Conservation (phyloP, 2,797 vertebrate species). For the Platyrinchus mystaceus region DNA sequence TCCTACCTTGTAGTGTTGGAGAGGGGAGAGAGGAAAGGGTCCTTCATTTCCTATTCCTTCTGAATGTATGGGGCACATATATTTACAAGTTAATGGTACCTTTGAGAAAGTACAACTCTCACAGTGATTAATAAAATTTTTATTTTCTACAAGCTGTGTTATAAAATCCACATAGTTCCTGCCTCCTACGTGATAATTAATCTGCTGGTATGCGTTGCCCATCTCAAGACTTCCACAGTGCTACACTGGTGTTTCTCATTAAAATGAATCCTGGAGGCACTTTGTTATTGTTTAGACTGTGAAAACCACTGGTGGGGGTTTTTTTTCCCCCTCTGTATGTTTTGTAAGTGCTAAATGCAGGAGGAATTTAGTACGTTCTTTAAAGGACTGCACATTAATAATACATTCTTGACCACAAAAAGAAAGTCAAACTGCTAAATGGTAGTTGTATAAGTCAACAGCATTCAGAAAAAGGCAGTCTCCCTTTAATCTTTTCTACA, state of each 20-base stretch:
- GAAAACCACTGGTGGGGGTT: slow-evolving; percentile 49
- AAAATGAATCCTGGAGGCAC: slow-evolving; percentile 77
- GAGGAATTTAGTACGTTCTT: slow-evolving; percentile 57
- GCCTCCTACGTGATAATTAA: slow-evolving; percentile 69
- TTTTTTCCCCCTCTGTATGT: slow-evolving; percentile 26
- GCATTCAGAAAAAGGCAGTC: slow-evolving; percentile 40
- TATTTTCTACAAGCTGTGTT: slow-evolving; percentile 57
- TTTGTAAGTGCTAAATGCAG: slow-evolving; percentile 66
- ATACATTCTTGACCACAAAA: slow-evolving; percentile 65
- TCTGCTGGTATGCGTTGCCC: slow-evolving; percentile 59
- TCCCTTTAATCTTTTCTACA: slow-evolving; percentile 60
- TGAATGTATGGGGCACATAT: slow-evolving; percentile 34
- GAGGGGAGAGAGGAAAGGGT: background rate
- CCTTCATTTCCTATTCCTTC: slow-evolving; percentile 20
- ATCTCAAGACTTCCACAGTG: slow-evolving; percentile 47
- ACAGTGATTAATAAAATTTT: slow-evolving; percentile 72
- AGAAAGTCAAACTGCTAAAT: slow-evolving; percentile 56
- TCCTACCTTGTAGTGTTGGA: background rate
- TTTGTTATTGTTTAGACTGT: slow-evolving; percentile 72
- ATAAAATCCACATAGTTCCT: slow-evolving; percentile 50
- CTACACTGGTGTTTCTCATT: slow-evolving; percentile 62
- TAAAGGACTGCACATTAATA: slow-evolving; percentile 70
- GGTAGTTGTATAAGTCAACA: slow-evolving; percentile 41
- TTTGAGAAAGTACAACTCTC: slow-evolving; percentile 57
- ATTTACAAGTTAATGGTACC: slow-evolving; percentile 58